Conservation (phyloP, 2,888 invertebrate genomes). For the Ornithoptera priamus region DNA sequence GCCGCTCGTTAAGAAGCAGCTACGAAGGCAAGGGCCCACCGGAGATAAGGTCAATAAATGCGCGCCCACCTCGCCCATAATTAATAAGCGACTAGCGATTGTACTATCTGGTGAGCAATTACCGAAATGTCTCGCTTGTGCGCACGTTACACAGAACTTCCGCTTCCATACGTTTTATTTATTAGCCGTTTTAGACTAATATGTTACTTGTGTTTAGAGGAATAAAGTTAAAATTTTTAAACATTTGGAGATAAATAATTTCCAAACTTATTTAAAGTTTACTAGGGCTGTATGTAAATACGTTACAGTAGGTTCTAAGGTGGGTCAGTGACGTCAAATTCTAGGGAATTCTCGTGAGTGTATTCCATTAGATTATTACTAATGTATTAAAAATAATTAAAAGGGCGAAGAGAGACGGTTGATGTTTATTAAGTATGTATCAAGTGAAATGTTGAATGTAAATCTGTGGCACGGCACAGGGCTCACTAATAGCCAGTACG, state of each 20-base stretch:
- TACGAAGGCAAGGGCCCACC: conserved; percentile 65
- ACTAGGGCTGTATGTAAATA: neutral
- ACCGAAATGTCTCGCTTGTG: conserved; percentile 55
- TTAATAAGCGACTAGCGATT: conserved; percentile 61
- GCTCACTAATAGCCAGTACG: conserved; percentile 47
- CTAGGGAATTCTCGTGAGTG: neutral
- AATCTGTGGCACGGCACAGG: conserved; percentile 33
- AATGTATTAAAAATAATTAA: neutral
- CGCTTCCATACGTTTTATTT: conserved; percentile 3
- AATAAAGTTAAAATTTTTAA: neutral
- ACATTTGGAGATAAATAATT: neutral
- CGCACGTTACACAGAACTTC: conserved; percentile 13
- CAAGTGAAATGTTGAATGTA: conserved; percentile 33
- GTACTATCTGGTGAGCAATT: conserved; percentile 63
- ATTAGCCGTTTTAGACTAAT: neutral
- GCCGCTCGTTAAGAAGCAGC: conserved; percentile 63
- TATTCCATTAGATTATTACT: neutral
- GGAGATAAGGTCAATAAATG: conserved; percentile 77
- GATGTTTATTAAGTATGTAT: conserved; percentile 19
- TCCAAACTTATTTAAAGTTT: neutral
- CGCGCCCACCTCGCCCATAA: conserved; percentile 65
- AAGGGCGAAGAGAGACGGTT: neutral
- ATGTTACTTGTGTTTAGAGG: neutral
- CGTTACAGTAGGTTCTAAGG: neutral
- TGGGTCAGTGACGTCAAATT: neutral